These are phyloP conservation scores for Drosophila triauraria DNA, from an alignment of 1,140 invertebrate species.

Conservation along the genomic window DNA sequence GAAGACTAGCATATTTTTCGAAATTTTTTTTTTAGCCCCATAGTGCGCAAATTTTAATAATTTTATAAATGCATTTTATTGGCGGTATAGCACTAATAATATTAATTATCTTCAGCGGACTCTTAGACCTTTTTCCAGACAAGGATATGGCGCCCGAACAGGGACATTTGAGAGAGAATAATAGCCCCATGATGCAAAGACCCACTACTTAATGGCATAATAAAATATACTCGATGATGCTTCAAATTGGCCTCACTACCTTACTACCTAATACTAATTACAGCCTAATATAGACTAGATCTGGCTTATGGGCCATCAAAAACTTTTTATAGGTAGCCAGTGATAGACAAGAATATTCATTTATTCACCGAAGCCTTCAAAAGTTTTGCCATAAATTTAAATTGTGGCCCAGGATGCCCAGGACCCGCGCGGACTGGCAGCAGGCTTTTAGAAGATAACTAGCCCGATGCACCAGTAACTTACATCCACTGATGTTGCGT, in stretches of 20 bases:
- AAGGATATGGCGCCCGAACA: background rate
- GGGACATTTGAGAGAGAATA: background rate
- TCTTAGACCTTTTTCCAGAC: too few relatives aligned
- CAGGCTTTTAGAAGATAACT: constrained; percentile 17
- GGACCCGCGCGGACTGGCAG: background rate
- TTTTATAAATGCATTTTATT: too few relatives aligned
- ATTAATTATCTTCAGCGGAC: too few relatives aligned
- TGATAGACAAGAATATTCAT: background rate
- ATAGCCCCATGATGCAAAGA: too few relatives aligned
- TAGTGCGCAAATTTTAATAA: too few relatives aligned
- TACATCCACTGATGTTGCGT: constrained; percentile 66
- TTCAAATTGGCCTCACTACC: too few relatives aligned
- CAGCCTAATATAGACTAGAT: background rate
- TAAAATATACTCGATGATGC: too few relatives aligned
- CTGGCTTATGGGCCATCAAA: background rate
- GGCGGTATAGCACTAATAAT: too few relatives aligned
- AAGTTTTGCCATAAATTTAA: constrained; percentile 30
- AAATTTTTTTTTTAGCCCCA: too few relatives aligned
- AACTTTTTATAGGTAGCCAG: too few relatives aligned
- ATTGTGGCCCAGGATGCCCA: background rate
- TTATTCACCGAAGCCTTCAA: background rate
- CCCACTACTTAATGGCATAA: too few relatives aligned
- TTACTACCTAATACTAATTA: background rate
- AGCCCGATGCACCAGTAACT: constrained; percentile 57
- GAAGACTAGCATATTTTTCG: too few relatives aligned